Evolutionary conservation across 2,797 vertebrate genomes (phyloP), one percentile per base, ranked within the genome.

Genomic region (Chaunax sp.): DNA sequence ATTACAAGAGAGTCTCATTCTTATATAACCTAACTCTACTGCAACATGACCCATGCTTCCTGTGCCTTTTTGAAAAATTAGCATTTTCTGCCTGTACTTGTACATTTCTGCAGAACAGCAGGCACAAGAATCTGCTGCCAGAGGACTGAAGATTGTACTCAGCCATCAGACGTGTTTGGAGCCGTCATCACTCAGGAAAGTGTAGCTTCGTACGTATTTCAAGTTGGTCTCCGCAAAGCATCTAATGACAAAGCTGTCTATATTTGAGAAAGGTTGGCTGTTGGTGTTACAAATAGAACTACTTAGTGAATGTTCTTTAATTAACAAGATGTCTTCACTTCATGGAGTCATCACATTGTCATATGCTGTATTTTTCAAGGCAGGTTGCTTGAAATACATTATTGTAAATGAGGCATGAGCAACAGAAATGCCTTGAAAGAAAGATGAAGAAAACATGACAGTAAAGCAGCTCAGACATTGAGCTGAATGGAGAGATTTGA

Each of bases 161-260:
- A 57, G 62, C 60, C 62, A 70, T 77, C 57, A 78, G 71, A 72
- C 51, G 47, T 8, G 50, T 60, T 66, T 25, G 9, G 50, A 58
- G 68, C 64, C 75, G 60, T 69, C 81, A 66, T 74, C 68, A 64
- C 26, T 70, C 66, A 73, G 75, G 22, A 66, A 58, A 77, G 58
- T 41, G 60, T 23, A 61, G 50, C 66, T 61, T 30, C 75, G 85
- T 89, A 76, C 3, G 80, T 85, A 69, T 59, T 75, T 62, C 49
- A 37, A 69, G 16, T 76, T 33, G 15, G 44, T 70, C 51, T 58
- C 16, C 54, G 37, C 38, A 19, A 47, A 58, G 16, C 44, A 37
- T 26, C 26, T 44, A 37, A 52, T 33, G 30, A 52, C 58, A 55
- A 51, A 67, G 49, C 46, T 60, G 44, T 37, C 50, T 25, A 28